These are phyloP conservation scores for Oreotrochilus melanogaster DNA, from an alignment of 2,113 vertebrate genomes.

Conservation along the genomic window DNA sequence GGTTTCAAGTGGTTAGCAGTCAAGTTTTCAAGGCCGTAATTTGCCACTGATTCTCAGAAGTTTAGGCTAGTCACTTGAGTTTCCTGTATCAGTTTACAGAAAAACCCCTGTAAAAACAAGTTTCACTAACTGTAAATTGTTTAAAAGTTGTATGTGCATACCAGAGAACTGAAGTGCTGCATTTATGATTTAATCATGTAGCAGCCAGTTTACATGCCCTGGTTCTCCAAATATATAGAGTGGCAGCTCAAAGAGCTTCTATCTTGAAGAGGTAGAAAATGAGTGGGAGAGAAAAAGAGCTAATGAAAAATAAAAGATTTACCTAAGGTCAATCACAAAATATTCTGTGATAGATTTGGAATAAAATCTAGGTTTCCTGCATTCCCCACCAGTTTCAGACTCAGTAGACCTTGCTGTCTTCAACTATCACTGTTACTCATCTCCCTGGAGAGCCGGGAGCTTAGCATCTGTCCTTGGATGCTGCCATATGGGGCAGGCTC, in stretches of 20 bases:
- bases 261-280: neutral
- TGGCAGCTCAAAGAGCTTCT: neutral
- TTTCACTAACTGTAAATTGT: neutral
- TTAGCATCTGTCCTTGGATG: neutral
- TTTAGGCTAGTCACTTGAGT: neutral
- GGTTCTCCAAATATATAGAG: neutral
- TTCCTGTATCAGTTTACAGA: neutral
- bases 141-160: neutral
- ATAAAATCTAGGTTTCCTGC: neutral
- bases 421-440: neutral
- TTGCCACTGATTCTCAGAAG: neutral
- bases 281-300: neutral
- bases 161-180: neutral
- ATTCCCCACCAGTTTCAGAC: neutral
- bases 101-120: neutral
- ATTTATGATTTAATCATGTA: neutral
- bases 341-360: neutral
- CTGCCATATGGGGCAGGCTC: neutral
- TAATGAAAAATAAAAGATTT: conserved; percentile 1
- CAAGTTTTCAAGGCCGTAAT: neutral
- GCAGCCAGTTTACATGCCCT: neutral
- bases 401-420: conserved; percentile 10
- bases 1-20: neutral
- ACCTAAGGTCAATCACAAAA: neutral
- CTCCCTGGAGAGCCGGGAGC: neutral